phyloP scores from a whole-genome alignment of 2,113 vertebrate genomes.

The Pristiophorus japonicus region DNA sequence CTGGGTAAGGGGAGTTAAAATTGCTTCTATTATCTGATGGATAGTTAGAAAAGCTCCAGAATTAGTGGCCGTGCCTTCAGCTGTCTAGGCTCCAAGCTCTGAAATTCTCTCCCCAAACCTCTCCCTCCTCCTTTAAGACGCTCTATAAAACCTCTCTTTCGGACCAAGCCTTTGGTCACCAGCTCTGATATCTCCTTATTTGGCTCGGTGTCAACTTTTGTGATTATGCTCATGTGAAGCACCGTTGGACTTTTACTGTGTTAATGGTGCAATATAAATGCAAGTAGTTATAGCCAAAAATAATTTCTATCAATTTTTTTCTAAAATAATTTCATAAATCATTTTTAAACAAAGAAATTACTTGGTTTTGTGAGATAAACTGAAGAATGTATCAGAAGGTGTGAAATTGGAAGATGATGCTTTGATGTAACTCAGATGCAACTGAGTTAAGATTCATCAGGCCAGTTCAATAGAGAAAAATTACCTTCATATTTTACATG shows the following conservation, averaged over 20 bases:
- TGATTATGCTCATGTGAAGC: background rate
- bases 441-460: background rate
- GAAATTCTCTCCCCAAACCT: background rate
- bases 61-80: background rate
- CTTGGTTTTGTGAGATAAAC: background rate
- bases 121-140: background rate
- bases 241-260: background rate
- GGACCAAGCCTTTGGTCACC: background rate
- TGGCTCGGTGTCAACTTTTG: background rate
- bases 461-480: background rate
- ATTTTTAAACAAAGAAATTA: background rate
- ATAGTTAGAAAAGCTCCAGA: background rate
- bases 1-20: background rate
- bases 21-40: background rate
- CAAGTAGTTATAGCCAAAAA: background rate
- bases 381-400: background rate
- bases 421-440: background rate
- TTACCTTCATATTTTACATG: background rate
- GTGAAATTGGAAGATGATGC: background rate
- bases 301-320: background rate
- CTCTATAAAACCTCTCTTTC: background rate
- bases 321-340: background rate
- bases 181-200: background rate
- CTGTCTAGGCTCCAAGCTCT: background rate
- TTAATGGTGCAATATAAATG: background rate